Conservation (phyloP, 2,797 vertebrate species). For the Paratrypauchen microcephalus region DNA sequence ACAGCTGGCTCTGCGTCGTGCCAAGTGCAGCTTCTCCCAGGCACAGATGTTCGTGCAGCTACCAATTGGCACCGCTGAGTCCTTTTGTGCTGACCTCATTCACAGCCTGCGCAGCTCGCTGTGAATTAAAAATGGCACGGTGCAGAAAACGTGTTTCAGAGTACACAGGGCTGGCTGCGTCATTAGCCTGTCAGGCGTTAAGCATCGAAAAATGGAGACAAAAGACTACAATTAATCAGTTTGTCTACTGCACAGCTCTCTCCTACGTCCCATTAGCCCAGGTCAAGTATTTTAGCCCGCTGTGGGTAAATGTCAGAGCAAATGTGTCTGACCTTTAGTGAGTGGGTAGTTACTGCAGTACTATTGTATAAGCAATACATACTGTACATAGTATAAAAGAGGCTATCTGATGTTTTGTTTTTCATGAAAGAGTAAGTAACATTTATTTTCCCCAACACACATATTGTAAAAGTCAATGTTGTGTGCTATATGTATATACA, state of each 20-base stretch:
- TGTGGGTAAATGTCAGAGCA: slow-evolving; percentile 7
- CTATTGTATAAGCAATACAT: not conserved
- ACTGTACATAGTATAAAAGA: not conserved
- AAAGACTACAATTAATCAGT: slow-evolving; percentile 5
- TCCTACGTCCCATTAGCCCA: slow-evolving; percentile 3
- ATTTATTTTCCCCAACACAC: too few species aligned
- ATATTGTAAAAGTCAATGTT: too few species aligned
- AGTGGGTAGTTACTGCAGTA: not conserved
- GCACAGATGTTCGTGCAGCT: slow-evolving; percentile 72
- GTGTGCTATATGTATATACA: too few species aligned
- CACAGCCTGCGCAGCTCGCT: slow-evolving; percentile 30
- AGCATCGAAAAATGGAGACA: slow-evolving; percentile 7
- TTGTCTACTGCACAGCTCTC: not conserved
- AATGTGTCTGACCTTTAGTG: slow-evolving; percentile 8
- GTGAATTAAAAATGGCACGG: slow-evolving; percentile 28
- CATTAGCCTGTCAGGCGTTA: slow-evolving; percentile 13
- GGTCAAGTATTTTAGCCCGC: slow-evolving; percentile 15
- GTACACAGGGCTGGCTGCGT: slow-evolving; percentile 3
- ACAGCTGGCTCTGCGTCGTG: slow-evolving; percentile 61
- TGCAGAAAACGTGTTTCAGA: slow-evolving; percentile 14
- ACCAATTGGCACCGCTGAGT: slow-evolving; percentile 38
- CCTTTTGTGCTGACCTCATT: slow-evolving; percentile 64
- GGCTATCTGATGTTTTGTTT: too few species aligned
- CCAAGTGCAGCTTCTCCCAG: slow-evolving; percentile 56
- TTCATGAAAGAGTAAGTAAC: too few species aligned